These are phyloP conservation scores for Myiagra hebetior DNA, from an alignment of 2,113 vertebrate genomes.

Conservation along the genomic window DNA sequence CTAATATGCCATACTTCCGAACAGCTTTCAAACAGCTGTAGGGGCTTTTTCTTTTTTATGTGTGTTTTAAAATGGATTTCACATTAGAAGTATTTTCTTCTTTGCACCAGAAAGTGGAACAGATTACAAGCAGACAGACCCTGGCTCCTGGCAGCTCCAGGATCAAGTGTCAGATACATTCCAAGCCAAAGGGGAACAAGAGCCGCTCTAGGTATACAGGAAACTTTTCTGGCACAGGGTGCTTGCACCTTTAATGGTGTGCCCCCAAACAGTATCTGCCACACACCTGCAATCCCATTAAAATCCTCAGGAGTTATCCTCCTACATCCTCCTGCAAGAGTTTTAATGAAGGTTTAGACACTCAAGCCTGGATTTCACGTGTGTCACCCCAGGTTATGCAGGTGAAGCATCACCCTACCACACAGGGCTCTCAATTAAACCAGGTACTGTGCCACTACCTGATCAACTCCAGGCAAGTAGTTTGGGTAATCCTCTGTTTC, in stretches of 20 bases:
- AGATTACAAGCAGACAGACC: neutral
- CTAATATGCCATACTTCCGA: constrained; percentile 10
- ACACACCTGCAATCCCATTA: neutral
- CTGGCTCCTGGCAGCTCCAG: neutral
- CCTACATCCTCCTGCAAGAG: neutral
- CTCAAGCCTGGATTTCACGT: neutral
- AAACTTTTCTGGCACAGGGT: fast-evolving
- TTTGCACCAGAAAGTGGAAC: neutral
- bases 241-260: neutral
- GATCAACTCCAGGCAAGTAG: neutral
- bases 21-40: constrained; percentile 55
- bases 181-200: neutral
- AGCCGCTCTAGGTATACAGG: neutral
- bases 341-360: neutral
- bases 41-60: neutral
- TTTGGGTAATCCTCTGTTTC: neutral
- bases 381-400: fast-evolving
- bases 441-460: fast-evolving
- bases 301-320: neutral
- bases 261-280: neutral
- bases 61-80: neutral
- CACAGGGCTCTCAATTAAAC: neutral
- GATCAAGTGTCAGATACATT: fast-evolving
- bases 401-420: neutral
- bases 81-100: neutral